phyloP scores from a whole-genome alignment of 2,113 vertebrate species.

The Myotis brandtii region DNA sequence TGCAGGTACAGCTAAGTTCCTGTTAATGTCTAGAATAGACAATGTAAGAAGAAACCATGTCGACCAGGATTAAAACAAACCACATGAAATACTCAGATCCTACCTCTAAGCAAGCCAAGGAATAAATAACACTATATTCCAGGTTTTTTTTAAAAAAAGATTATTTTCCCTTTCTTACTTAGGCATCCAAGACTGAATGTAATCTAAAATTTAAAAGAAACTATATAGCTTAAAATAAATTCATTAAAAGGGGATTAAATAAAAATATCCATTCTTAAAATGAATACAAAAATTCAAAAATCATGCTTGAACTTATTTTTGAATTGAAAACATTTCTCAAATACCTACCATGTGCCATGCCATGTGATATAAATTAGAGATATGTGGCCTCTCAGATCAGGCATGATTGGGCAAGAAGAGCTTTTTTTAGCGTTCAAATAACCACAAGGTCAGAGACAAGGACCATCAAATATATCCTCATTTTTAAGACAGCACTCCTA shows the following conservation, averaged over 20 bases:
- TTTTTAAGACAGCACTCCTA: background rate
- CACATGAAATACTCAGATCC: background rate
- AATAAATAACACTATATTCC: background rate
- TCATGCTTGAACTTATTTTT: background rate
- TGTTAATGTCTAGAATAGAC: background rate
- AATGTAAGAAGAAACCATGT: background rate
- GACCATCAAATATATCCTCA: background rate
- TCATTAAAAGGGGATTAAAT: background rate
- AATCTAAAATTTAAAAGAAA: background rate
- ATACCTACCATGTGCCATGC: background rate
- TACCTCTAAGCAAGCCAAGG: background rate
- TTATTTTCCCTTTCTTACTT: background rate
- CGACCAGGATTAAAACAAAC: conserved; percentile 37
- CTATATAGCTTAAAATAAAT: background rate
- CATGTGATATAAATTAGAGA: background rate
- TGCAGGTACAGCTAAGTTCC: background rate
- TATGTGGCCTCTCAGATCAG: background rate
- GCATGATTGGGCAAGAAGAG: background rate
- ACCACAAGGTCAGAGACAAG: background rate
- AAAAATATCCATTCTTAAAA: background rate
- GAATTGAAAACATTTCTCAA: background rate
- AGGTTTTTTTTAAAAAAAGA: background rate
- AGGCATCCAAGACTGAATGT: background rate
- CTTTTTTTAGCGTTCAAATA: background rate
- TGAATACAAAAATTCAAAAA: conserved; percentile 2